Evolutionary conservation across 2,888 invertebrate species (phyloP).

Genomic region (Metallyticus violacea): DNA sequence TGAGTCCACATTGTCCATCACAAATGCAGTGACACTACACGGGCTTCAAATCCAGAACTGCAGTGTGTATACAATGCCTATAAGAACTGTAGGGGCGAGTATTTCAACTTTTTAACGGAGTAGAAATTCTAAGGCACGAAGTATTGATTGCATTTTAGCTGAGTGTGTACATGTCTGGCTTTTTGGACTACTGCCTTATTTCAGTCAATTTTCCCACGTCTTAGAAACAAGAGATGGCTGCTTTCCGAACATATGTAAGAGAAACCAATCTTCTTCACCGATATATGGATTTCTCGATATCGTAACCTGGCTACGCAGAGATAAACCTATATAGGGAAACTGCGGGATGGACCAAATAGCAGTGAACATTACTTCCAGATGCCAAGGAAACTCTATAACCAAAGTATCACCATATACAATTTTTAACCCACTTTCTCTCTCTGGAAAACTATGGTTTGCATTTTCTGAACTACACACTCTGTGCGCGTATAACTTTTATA

Average conservation of each 20-base stretch:
- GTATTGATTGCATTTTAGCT: background rate
- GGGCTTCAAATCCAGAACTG: no score
- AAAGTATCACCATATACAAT: no score
- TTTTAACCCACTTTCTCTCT: background rate
- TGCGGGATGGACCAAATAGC: background rate
- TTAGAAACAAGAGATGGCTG: background rate
- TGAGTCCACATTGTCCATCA: no score
- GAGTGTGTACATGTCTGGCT: background rate
- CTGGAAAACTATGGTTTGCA: no score
- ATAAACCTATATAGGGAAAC: background rate
- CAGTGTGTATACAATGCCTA: no score
- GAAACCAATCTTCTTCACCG: background rate
- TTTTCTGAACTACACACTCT: no score
- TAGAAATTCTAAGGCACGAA: no score
- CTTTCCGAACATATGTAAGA: background rate
- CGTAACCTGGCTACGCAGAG: background rate
- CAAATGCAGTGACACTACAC: no score
- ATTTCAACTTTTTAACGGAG: no score
- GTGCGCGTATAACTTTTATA: no score
- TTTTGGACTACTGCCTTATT: background rate
- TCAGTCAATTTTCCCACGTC: background rate
- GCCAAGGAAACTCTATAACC: no score
- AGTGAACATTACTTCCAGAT: background rate
- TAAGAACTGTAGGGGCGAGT: no score
- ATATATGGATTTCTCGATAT: background rate